Percentiles rank a stretch among this genome's conserved stretches.
Evolutionary conservation across 2,113 vertebrate genomes (phyloP).

Genomic region (Hippoglossus stenolepis): DNA sequence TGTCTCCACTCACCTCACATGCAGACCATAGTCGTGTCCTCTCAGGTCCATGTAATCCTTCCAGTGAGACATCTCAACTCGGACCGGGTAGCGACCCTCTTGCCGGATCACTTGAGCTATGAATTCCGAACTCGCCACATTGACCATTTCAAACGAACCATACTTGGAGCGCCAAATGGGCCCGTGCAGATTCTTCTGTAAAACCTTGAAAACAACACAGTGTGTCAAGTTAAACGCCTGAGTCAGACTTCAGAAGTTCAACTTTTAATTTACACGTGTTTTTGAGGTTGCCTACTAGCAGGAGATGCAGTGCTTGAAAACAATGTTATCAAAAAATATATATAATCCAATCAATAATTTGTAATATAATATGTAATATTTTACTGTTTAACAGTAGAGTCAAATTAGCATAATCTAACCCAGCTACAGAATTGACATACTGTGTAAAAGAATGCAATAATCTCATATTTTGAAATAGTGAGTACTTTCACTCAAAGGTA

Average conservation of each 20-base stretch:
- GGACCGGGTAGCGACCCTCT: conserved; percentile 81
- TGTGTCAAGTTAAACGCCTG: not conserved
- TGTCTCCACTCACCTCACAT: conserved; percentile 77
- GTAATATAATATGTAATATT: no score
- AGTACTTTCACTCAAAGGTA: no score
- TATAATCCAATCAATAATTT: not conserved
- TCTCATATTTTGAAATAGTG: no score
- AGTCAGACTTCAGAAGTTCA: no score
- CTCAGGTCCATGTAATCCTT: conserved; percentile 83
- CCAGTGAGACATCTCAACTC: conserved; percentile 81
- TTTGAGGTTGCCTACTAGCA: not conserved
- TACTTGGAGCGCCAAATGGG: conserved; percentile 84
- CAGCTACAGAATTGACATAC: no score
- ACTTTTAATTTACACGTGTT: no score
- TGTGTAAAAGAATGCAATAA: no score
- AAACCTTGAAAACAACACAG: conserved; percentile 50
- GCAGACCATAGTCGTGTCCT: conserved; percentile 84
- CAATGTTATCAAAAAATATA: not conserved
- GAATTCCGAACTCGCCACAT: conserved; percentile 80
- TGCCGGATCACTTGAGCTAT: conserved; percentile 82
- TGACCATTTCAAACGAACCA: conserved; percentile 77
- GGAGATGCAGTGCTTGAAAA: not conserved
- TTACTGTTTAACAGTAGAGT: no score
- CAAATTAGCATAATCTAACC: no score
- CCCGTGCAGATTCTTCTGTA: conserved; percentile 78